Base-by-base conservation (phyloP, 2,888 invertebrate species). In the Drosophila maculinotata region DNA sequence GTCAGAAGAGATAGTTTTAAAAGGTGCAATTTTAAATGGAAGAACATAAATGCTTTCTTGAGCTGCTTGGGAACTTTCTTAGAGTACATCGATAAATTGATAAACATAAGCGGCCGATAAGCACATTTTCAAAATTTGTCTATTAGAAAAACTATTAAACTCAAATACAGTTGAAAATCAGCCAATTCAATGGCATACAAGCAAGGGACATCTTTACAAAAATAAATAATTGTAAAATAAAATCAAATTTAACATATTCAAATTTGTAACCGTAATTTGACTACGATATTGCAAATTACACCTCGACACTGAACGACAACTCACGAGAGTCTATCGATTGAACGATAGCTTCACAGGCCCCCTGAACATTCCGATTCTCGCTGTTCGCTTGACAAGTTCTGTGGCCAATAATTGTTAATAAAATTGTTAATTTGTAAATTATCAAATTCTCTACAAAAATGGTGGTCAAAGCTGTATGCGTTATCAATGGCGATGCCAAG, bases 401-500 rank as follows among this genome's bases (percentile, higher is more conserved):
- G 49, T 47, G 9, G 0, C 7, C 5, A 5, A 28, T n/a, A 38
- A n/a, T 15, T 20, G 7, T 5, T 3, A 42, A 30, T 9, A 5
- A 14, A 20, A 15, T 17, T 26, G 12, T 9, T 3, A 15, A 31
- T 36, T 53, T 14, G 31, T 14, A 9, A 41, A 44, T 41, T 35
- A 28, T 1, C 1, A 23, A 44, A 33, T 15, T 7, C n/a, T 14
- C n/a, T n/a, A n/a, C 6, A 0, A 45, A 64, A 56, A 94, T 94
- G 94, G 92, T 93, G 65, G 90, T 91, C 17, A 96, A 95, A 93
- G 97, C 97, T 60, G 97, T 97, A 64, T 97, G 97, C 91, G 97
- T 97, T 79, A 93, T 98, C 73, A 95, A 94, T 72, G 97, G 97
- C 20, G 97, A 97, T 90, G 96, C 96, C 31, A 94, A 93, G 81